Conservation (phyloP, 35 echinoderm and acorn worm species). For the Eucidaris tribuloides region DNA sequence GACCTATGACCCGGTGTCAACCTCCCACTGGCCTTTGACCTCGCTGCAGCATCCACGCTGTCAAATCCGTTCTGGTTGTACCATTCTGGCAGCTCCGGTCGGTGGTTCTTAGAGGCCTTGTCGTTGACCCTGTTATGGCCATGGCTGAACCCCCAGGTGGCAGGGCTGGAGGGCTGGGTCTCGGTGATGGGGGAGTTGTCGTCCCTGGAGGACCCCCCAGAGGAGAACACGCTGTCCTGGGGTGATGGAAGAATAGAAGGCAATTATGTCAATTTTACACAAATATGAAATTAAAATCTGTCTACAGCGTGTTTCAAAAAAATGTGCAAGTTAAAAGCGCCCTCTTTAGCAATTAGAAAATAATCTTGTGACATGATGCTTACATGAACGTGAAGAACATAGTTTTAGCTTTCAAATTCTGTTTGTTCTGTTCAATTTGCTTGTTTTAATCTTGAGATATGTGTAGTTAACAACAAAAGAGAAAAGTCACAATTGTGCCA, state of each 20-base stretch:
- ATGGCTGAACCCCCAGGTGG: not conserved
- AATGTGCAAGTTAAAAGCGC: too few relatives aligned
- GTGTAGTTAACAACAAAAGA: too few relatives aligned
- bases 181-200: conserved; percentile 2
- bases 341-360: too few relatives aligned
- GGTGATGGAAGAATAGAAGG: not conserved
- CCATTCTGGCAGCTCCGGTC: not conserved
- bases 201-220: not conserved
- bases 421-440: too few relatives aligned
- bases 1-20: conserved; percentile 22
- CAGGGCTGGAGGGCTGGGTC: not conserved
- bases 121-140: not conserved
- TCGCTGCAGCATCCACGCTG: not conserved
- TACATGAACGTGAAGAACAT: too few relatives aligned
- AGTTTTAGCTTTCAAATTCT: too few relatives aligned
- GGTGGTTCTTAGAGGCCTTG: not conserved
- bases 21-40: conserved; percentile 7
- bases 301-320: too few relatives aligned
- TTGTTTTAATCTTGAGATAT: too few relatives aligned
- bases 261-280: too few relatives aligned
- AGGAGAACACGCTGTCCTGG: conserved; percentile 21
- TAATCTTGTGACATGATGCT: too few relatives aligned
- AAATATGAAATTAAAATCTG: too few relatives aligned
- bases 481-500: too few relatives aligned
- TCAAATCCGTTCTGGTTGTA: conserved; percentile 22